Base-by-base conservation (phyloP, 2,888 invertebrate species). In the Slavum lentiscoides region DNA sequence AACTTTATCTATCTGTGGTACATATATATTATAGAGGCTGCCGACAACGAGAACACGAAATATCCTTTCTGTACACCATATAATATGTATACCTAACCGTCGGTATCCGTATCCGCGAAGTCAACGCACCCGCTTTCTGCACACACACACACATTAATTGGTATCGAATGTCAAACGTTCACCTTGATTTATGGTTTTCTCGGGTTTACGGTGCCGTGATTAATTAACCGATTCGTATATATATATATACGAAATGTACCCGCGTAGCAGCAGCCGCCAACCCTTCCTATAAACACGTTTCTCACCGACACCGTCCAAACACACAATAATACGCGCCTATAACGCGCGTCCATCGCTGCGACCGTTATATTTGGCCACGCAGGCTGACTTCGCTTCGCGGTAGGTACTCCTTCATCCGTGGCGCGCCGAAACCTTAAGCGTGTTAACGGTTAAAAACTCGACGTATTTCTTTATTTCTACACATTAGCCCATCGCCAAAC, bases 91-190 rank as follows among this genome's bases (percentile, higher is more conserved):
- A 30, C 30, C 30, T 30, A 13, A 3, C 49, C 49, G 15, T 69
- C 30, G 49, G 62, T 64, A 64, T 74, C 62, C 62, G 62, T 21
- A 64, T 64, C 74, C 64, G 30, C 4, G 15, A 49, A 49, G 62
- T 53, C 74, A 43, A 13, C 23, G 49, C 49, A 30, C 30, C 64
- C 59, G 37, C 11, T 5, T 21, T 3, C n/a, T 15, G 13, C 8
- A 62, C 43, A 19, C n/a, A 30, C 8, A 1, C 11, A 23, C 59
- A 0, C 62, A 55, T 72, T 80, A 80, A 80, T 80, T 72, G 72
- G 80, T 80, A 80, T 80, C 80, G 64, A 72, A 80, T 80, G 80
- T 80, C 80, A 80, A 80, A 80, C 80, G 80, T 30, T 72, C 55
- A n/a, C 70, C 55, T 80, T 80, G 80, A 80, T 80, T 80, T 80